Percentiles rank a stretch among this genome's conserved stretches.
Conservation (phyloP, 2,113 vertebrate species). For the Piliocolobus tephrosceles region DNA sequence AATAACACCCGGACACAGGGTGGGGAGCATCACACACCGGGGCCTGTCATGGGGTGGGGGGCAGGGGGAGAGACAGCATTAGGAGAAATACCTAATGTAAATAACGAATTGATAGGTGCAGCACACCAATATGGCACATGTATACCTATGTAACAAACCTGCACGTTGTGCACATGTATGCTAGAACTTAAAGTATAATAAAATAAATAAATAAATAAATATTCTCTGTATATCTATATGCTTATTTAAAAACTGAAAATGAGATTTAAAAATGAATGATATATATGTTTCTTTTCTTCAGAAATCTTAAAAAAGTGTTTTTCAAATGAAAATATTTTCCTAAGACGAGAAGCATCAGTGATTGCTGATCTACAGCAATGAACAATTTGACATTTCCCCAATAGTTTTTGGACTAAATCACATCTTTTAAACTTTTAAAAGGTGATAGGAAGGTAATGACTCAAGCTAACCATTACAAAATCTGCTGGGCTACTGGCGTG, state of each 20-base stretch:
- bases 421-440: conserved; percentile 58
- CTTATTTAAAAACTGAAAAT: conserved; percentile 57
- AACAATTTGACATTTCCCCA: conserved; percentile 35
- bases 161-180: too few relatives aligned
- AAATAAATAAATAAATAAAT: too few relatives aligned
- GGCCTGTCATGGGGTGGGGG: too few relatives aligned
- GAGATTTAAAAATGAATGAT: conserved; percentile 36
- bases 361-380: conserved; percentile 39
- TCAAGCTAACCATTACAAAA: conserved; percentile 20
- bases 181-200: too few relatives aligned
- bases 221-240: not conserved
- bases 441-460: conserved; percentile 39
- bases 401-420: conserved; percentile 28
- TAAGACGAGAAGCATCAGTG: conserved; percentile 30
- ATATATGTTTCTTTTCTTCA: conserved; percentile 39
- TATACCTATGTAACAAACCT: too few relatives aligned
- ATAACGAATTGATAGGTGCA: too few relatives aligned
- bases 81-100: too few relatives aligned
- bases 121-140: too few relatives aligned
- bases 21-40: too few relatives aligned
- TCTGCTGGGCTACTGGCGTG: not conserved
- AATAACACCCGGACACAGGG: too few relatives aligned
- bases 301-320: conserved; percentile 39
- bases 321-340: conserved; percentile 52
- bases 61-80: too few relatives aligned